phyloP scores from a whole-genome alignment of 1,140 invertebrate species.

The Chionoecetes opilio region DNA sequence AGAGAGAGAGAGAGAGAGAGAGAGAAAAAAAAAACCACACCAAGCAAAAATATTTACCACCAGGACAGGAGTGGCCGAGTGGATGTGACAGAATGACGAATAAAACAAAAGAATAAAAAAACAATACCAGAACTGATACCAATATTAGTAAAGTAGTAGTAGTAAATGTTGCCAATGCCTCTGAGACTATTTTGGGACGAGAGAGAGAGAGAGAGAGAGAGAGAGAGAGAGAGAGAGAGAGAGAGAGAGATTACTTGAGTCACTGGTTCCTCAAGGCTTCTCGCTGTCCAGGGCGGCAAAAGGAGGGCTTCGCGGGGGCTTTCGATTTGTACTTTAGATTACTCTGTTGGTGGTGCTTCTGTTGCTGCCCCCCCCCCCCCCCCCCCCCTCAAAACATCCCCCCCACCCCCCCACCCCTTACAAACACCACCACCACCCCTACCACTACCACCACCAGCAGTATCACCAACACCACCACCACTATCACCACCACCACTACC shows the following conservation, averaged over 20 bases:
- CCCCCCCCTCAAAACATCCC: too few species aligned
- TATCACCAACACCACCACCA: neutral
- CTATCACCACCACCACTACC: too few species aligned
- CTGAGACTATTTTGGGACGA: too few species aligned
- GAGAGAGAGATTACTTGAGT: neutral
- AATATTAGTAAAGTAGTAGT: too few species aligned
- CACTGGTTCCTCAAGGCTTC: neutral
- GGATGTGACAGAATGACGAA: too few species aligned
- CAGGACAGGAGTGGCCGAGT: too few species aligned
- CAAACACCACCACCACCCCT: neutral
- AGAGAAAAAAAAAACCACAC: slow-evolving; percentile 18
- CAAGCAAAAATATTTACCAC: too few species aligned
- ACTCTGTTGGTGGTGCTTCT: neutral
- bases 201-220: slow-evolving; percentile 40
- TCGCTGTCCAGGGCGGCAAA: neutral
- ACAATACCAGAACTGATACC: too few species aligned
- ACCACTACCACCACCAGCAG: neutral
- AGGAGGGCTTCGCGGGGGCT: neutral
- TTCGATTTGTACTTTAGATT: neutral
- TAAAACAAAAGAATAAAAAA: too few species aligned
- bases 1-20: neutral
- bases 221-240: neutral
- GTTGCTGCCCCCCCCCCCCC: neutral
- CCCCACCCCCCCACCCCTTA: neutral
- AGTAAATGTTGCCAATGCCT: too few species aligned